phyloP scores from a whole-genome alignment of 2,113 vertebrate species.

The Cebidichthys violaceus region DNA sequence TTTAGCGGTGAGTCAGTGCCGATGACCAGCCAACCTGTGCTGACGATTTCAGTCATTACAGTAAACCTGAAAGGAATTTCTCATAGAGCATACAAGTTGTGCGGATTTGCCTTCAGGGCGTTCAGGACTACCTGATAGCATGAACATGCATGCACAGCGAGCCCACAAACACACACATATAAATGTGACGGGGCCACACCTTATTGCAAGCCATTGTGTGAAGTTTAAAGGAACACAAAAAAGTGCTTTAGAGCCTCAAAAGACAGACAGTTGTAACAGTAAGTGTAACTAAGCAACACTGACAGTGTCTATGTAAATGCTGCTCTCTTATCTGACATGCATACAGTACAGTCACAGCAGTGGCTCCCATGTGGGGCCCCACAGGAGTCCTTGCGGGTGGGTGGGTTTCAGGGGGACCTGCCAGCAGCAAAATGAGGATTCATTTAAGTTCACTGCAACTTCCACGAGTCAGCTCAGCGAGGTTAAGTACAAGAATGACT shows the following conservation, averaged over 20 bases:
- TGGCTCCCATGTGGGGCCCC: slow-evolving; percentile 48
- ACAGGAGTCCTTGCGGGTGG: slow-evolving; percentile 21
- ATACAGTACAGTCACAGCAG: slow-evolving; percentile 5
- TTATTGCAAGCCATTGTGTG: not conserved
- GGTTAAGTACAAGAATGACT: slow-evolving; percentile 48
- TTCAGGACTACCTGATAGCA: slow-evolving; percentile 53
- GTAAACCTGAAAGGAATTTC: slow-evolving; percentile 32
- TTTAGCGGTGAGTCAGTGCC: slow-evolving; percentile 24
- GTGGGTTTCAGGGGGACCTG: slow-evolving; percentile 27
- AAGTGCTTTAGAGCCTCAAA: not conserved
- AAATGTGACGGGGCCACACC: slow-evolving; percentile 42
- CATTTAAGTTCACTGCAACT: slow-evolving; percentile 20
- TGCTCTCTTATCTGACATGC: slow-evolving; percentile 37
- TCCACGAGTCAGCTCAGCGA: slow-evolving; percentile 30
- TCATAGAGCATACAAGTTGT: not conserved
- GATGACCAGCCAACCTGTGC: slow-evolving; percentile 31
- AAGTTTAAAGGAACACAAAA: not conserved
- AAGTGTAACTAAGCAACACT: not conserved
- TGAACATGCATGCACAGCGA: not conserved
- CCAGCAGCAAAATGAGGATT: slow-evolving; percentile 17
- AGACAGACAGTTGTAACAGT: not conserved
- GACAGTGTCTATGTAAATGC: slow-evolving; percentile 5
- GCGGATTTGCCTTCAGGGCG: slow-evolving; percentile 63
- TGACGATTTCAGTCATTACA: slow-evolving; percentile 21
- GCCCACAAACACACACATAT: not conserved